phyloP scores from a whole-genome alignment of 2,888 invertebrate genomes.

The Chrysodeixis includens region DNA sequence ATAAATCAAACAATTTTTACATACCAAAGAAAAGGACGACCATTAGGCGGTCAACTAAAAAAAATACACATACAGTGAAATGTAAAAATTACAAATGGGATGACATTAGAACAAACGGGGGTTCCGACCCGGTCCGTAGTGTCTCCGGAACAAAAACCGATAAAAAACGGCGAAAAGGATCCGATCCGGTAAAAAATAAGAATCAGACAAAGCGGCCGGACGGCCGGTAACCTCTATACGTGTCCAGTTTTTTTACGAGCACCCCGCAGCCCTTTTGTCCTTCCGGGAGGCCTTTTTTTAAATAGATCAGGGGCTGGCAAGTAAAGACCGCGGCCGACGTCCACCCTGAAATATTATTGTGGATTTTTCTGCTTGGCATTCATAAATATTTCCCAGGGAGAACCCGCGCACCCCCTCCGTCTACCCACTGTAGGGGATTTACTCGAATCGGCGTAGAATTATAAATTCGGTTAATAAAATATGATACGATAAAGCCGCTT shows the following conservation, averaged over 20 bases:
- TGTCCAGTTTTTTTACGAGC: conserved; percentile 87
- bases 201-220: conserved; percentile 86
- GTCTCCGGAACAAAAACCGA: conserved; percentile 89
- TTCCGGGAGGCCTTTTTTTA: conserved; percentile 88
- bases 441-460: conserved; percentile 87
- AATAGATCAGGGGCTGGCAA: conserved; percentile 88
- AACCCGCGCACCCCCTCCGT: conserved; percentile 53
- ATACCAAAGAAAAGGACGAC: conserved; percentile 76
- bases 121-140: conserved; percentile 68
- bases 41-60: conserved; percentile 76
- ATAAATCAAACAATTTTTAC: conserved; percentile 80
- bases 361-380: conserved; percentile 89
- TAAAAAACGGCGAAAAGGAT: conserved; percentile 87
- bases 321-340: conserved; percentile 84
- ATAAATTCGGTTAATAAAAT: conserved; percentile 89
- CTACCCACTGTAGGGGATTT: conserved; percentile 74
- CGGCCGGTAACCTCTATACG: conserved; percentile 84
- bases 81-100: conserved; percentile 87
- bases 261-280: conserved; percentile 85
- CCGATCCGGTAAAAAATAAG: conserved; percentile 89
- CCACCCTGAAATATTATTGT: conserved; percentile 89
- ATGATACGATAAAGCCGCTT: conserved; percentile 88
- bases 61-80: conserved; percentile 71
- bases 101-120: conserved; percentile 86
- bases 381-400: conserved; percentile 86